A percentile compares a stretch with the other conserved stretches of the same genome.
phyloP scores from a whole-genome alignment of 1,140 invertebrate genomes.

The Cryptotermes secundus region DNA sequence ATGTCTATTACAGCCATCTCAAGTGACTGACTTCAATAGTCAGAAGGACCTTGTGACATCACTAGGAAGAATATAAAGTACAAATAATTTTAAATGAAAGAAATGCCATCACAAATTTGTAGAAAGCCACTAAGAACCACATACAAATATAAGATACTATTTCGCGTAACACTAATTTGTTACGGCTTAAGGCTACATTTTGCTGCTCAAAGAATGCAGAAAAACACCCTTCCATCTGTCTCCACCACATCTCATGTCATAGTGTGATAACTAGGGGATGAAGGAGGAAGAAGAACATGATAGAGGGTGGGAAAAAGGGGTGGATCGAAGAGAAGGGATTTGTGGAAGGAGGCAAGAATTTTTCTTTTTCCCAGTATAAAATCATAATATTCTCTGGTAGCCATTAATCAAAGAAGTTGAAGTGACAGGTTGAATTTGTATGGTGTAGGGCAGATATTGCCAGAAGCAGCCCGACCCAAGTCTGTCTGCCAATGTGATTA shows the following conservation, averaged over 20 bases:
- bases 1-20: too few species aligned
- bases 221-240: background rate
- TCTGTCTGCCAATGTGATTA: constrained; percentile 19
- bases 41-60: too few species aligned
- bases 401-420: constrained; percentile 17
- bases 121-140: too few species aligned
- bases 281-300: constrained; percentile 14
- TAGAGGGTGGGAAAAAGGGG: constrained; percentile 6
- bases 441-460: constrained; percentile 10
- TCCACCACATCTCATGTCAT: constrained; percentile 6
- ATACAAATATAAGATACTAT: too few species aligned
- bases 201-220: too few species aligned
- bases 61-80: too few species aligned
- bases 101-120: too few species aligned
- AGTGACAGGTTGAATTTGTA: constrained; percentile 19
- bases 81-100: too few species aligned
- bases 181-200: too few species aligned
- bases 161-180: too few species aligned
- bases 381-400: constrained; percentile 19
- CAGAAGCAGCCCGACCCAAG: constrained; percentile 3
- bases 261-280: constrained; percentile 8
- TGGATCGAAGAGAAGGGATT: constrained; percentile 5
- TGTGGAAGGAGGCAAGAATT: constrained; percentile 12
- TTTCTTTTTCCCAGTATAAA: constrained; percentile 14
- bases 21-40: too few species aligned